Evolutionary conservation across 2,113 vertebrate species (phyloP), one percentile per base, ranked within the genome.

Genomic region (Leiothrix lutea): DNA sequence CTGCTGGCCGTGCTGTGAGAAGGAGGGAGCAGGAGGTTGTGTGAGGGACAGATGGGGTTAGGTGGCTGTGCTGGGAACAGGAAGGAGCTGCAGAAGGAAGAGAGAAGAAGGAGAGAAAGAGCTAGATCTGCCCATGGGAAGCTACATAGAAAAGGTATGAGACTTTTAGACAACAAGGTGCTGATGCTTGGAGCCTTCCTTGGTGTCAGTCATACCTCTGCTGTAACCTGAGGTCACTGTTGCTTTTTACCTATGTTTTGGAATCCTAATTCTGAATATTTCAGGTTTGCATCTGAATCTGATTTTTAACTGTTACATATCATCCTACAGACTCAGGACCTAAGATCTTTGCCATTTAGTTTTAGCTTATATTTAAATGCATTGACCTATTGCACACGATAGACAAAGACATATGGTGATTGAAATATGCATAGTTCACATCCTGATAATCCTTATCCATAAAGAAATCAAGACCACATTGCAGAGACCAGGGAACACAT

Each of bases 381-480:
- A 22, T 26, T 45, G 19, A 87, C 24, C 12, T 3, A 1, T n/a
- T 65, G 33, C 13, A n/a, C 4, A 9, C 0, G 3, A 40, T 0
- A 2, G 17, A 31, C 12, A 74, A 62, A 84, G 33, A 89, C 71
- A 74, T 19, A 36, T 1, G 3, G 22, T 48, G 35, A 48, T 12
- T 86, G n/a, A 83, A 58, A 62, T 11, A 7, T n/a, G 6, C 22
- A 22, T 38, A 31, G 11, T 7, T 40, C 29, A 33, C 54, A 73
- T 14, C 6, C 14, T 65, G 24, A 35, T 77, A 51, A 62, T 67
- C 50, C 53, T 33, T 65, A 20, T 42, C 12, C 4, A 6, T 35
- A 40, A 51, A 65, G 40, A 86, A 75, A 81, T 40, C 9, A 64
- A 64, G n/a, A 65, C 20, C 25, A 45, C 3, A 18, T 28, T 58